These are phyloP conservation scores for Parnassius glacialis DNA, from an alignment of 2,888 invertebrate genomes.

Conservation along the genomic window DNA sequence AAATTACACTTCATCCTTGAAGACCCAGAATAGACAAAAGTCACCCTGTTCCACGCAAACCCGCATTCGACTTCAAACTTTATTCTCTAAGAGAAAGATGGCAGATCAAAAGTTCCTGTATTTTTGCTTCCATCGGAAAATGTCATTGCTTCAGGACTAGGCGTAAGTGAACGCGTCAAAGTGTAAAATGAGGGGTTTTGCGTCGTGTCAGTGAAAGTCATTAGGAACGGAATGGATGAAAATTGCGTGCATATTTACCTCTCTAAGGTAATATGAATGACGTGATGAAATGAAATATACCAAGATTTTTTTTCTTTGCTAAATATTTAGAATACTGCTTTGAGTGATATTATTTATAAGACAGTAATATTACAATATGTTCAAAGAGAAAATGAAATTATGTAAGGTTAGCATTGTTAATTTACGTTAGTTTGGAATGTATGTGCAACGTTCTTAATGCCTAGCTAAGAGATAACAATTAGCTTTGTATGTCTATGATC, in stretches of 20 bases:
- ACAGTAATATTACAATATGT: not conserved
- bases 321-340: conserved; percentile 41
- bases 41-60: conserved; percentile 49
- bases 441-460: too few species aligned
- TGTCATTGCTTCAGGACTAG: conserved; percentile 73
- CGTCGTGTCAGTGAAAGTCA: conserved; percentile 79
- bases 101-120: conserved; percentile 43
- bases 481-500: too few species aligned
- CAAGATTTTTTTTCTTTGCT: conserved; percentile 42
- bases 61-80: conserved; percentile 53
- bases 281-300: conserved; percentile 67
- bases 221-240: conserved; percentile 79
- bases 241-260: conserved; percentile 78
- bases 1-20: conserved; percentile 71
- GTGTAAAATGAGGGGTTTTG: conserved; percentile 81
- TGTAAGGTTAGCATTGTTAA: too few species aligned
- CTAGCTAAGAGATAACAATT: too few species aligned
- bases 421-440: too few species aligned
- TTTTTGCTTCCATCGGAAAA: conserved; percentile 67
- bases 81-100: conserved; percentile 43
- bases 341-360: conserved; percentile 13
- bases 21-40: conserved; percentile 76
- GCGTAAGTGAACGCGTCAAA: conserved; percentile 80
- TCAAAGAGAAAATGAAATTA: too few species aligned
- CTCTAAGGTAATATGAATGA: conserved; percentile 71